These are phyloP conservation scores for Nephrotoma guestfalica DNA, from an alignment of 2,888 invertebrate genomes.

Conservation along the genomic window DNA sequence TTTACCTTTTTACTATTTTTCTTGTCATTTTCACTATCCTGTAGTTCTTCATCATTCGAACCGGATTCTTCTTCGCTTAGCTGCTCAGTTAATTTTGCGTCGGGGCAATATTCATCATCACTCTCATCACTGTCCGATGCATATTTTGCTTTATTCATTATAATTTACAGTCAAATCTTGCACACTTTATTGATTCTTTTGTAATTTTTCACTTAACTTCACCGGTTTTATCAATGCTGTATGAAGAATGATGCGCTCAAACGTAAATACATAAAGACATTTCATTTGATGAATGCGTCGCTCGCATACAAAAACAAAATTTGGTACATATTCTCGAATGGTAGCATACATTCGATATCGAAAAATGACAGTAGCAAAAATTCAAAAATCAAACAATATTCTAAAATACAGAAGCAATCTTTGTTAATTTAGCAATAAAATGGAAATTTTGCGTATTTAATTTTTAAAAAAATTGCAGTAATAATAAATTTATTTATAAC, in stretches of 20 bases:
- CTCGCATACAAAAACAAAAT: background rate
- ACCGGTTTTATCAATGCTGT: background rate
- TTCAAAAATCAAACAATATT: too few species aligned
- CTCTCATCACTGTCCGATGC: constrained; percentile 56
- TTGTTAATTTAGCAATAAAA: too few species aligned
- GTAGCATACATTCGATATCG: background rate
- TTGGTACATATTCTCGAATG: background rate
- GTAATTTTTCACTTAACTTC: background rate
- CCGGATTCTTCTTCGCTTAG: constrained; percentile 43
- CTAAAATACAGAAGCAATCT: too few species aligned
- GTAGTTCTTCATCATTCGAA: constrained; percentile 40
- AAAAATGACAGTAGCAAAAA: background rate
- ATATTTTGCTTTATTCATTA: constrained; percentile 29
- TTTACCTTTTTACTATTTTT: constrained; percentile 19
- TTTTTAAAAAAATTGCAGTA: too few species aligned
- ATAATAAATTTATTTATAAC: too few species aligned
- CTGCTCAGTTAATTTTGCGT: constrained; percentile 32
- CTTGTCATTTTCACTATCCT: constrained; percentile 24
- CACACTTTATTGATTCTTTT: background rate
- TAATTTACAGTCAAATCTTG: background rate
- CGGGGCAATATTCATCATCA: constrained; percentile 65
- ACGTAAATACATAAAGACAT: background rate
- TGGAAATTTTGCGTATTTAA: too few species aligned
- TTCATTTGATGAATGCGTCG: background rate
- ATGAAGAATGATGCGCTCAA: background rate